These are phyloP conservation scores for Numenius phaeopus DNA, from an alignment of 2,797 vertebrate species.

Conservation along the genomic window DNA sequence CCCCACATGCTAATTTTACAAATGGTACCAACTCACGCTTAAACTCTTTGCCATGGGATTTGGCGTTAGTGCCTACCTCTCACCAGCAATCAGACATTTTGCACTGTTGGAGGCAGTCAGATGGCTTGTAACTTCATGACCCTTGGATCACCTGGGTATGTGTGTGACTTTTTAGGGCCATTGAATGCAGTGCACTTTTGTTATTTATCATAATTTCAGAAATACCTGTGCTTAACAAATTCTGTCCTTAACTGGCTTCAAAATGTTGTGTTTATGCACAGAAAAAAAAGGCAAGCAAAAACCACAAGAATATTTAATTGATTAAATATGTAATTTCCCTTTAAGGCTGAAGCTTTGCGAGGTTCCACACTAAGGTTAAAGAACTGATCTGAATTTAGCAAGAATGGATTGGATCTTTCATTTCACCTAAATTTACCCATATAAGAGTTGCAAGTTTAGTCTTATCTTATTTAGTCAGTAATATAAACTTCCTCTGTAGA, in stretches of 20 bases:
- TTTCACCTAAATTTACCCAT: background rate
- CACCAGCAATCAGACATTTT: background rate
- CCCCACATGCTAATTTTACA: background rate
- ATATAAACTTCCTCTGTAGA: background rate
- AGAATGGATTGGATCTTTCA: background rate
- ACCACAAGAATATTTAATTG: accelerated
- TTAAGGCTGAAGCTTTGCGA: background rate
- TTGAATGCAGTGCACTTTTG: background rate
- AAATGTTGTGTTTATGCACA: background rate
- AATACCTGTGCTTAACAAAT: background rate
- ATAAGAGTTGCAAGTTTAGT: background rate
- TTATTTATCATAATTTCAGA: constrained; percentile 52
- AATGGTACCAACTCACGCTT: accelerated
- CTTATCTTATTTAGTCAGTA: background rate
- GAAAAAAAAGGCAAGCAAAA: accelerated
- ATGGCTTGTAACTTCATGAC: background rate
- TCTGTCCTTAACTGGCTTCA: background rate
- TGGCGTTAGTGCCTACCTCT: background rate
- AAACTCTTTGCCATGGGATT: accelerated
- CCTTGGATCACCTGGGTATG: background rate
- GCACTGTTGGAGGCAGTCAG: background rate
- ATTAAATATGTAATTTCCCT: background rate
- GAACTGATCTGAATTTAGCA: background rate
- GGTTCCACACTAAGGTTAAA: background rate
- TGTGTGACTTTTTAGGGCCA: background rate